Base-by-base conservation (phyloP, 2,113 vertebrate species). In the Orientallactaga bullata region DNA sequence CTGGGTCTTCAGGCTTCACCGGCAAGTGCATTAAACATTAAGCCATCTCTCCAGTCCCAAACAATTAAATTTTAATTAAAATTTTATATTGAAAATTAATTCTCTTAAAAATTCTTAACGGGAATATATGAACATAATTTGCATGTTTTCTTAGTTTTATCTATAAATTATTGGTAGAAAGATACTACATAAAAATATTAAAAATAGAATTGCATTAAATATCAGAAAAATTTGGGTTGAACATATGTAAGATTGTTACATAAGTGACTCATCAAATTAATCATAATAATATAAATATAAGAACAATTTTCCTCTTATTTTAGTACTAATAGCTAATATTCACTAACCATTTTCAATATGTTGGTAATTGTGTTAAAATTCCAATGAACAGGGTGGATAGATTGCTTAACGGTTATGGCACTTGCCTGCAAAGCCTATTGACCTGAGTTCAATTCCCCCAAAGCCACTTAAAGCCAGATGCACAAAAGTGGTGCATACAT, bases 281-380 rank as follows among this genome's bases (percentile, higher is more conserved):
- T 47, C 55, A 73, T 61, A 85, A 3, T 61, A 71, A 61, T 65
- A 58, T 55, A 85, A 72, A 16, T 74, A 79, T 69, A 83, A 60
- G 39, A 66, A 18, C 23, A 5, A 37, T 66, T 47, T n/a, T 60
- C 11, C 42, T 47, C 81, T 90, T 20, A 0, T 69, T n/a, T 30
- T 72, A 37, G 2, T 65, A 61, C 30, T 35, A 16, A 16, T 26
- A 89, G 30, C 24, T 80, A 60, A 93, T 13, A 88, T 79, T 71
- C 72, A 68, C 18, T 66, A 20, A 68, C 7, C 35, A 16, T 30
- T 95, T 65, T 81, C 69, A 30, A 10, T 60, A 28, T 47, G n/a
- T 68, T 16, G 42, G 24, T 35, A 55, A 69, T 84, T 76, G 10
- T 89, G 80, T 86, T 42, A 35, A 89, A 79, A 80, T 85, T 92